These are phyloP conservation scores for Paedocypris sp. DNA, from an alignment of 2,113 vertebrate genomes.

Conservation along the genomic window DNA sequence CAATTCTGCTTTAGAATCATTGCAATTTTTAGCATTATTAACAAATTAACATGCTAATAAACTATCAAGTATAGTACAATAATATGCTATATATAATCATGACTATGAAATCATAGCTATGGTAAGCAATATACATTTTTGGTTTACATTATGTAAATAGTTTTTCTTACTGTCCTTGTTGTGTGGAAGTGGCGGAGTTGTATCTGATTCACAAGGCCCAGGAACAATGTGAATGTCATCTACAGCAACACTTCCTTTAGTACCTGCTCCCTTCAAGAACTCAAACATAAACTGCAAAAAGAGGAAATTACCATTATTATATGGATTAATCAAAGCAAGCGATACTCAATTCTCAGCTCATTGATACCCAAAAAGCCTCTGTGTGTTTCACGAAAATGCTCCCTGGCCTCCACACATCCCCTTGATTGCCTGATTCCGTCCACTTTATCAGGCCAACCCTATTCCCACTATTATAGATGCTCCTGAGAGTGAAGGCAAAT, in stretches of 20 bases:
- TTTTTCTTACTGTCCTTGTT: constrained; percentile 35
- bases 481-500: constrained; percentile 33
- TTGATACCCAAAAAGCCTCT: constrained; percentile 57
- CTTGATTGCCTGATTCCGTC: constrained; percentile 46
- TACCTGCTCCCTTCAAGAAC: constrained; percentile 43
- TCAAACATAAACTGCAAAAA: constrained; percentile 54
- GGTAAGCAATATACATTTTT: neutral
- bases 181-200: constrained; percentile 18
- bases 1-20: neutral
- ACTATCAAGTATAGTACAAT: too few relatives aligned
- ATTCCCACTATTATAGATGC: constrained; percentile 32
- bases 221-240: constrained; percentile 49
- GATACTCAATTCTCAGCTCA: too few relatives aligned
- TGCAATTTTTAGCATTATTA: too few relatives aligned
- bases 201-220: constrained; percentile 38
- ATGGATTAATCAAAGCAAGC: too few relatives aligned
- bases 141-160: too few relatives aligned
- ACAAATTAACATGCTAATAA: too few relatives aligned
- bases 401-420: constrained; percentile 46
- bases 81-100: too few relatives aligned
- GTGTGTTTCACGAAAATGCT: constrained; percentile 33
- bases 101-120: too few relatives aligned
- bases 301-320: neutral
- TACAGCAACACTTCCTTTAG: constrained; percentile 48
- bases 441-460: constrained; percentile 45